phyloP scores from a whole-genome alignment of 1,140 invertebrate genomes.

The Grapholita molesta region DNA sequence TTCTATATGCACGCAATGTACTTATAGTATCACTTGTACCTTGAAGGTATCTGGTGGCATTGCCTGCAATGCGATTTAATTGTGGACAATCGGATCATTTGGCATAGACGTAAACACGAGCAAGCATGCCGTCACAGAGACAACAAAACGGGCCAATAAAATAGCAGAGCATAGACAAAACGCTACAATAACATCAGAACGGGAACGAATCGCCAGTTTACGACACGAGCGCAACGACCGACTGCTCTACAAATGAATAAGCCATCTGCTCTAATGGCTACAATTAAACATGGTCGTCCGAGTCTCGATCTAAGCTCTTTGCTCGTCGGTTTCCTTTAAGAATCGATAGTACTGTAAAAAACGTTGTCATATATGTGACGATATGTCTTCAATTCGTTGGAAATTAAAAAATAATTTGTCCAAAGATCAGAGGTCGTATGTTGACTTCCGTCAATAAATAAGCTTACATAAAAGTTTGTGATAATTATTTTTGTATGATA shows the following conservation, averaged over 20 bases:
- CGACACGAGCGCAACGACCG: slow-evolving; percentile 72
- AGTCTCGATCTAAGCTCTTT: slow-evolving; percentile 33
- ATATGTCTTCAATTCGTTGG: too few relatives aligned
- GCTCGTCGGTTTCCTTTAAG: slow-evolving; percentile 41
- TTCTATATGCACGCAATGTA: background rate
- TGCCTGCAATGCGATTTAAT: background rate
- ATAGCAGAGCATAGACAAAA: slow-evolving; percentile 76
- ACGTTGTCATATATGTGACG: too few relatives aligned
- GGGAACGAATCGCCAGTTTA: slow-evolving; percentile 76
- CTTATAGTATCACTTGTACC: background rate
- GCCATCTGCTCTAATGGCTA: slow-evolving; percentile 76
- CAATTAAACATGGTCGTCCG: slow-evolving; percentile 73
- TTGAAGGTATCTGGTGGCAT: background rate
- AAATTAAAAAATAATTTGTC: too few relatives aligned
- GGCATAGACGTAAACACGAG: slow-evolving; percentile 50
- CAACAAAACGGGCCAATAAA: slow-evolving; percentile 74
- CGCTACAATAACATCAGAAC: slow-evolving; percentile 76
- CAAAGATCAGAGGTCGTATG: too few relatives aligned
- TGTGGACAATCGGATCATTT: slow-evolving; percentile 18
- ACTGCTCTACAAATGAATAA: slow-evolving; percentile 78
- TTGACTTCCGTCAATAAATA: too few relatives aligned
- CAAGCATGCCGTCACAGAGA: slow-evolving; percentile 46
- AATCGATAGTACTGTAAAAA: slow-evolving; percentile 29
- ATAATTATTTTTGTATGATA: too few relatives aligned
- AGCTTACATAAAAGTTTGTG: too few relatives aligned